A percentile compares a stretch with the other conserved stretches of the same genome.
Conservation (phyloP, 2,113 vertebrate species). For the Marmota monax region DNA sequence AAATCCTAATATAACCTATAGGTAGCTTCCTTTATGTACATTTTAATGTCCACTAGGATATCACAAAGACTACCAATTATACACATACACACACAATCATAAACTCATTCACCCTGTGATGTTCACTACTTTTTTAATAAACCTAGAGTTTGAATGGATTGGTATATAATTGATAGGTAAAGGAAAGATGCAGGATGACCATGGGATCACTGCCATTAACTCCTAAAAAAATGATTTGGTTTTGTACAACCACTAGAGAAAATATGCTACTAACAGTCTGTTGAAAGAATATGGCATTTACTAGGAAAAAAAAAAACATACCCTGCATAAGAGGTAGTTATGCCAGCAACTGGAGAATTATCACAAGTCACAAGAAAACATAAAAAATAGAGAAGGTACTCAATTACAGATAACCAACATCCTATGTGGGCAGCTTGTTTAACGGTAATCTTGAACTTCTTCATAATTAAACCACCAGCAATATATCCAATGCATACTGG, state of each 20-base stretch:
- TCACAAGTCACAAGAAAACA: constrained; percentile 92
- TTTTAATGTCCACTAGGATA: background rate
- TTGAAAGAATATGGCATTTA: background rate
- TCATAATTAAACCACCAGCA: constrained; percentile 95
- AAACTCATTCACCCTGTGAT: background rate
- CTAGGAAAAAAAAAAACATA: constrained; percentile 84
- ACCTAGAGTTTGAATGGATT: background rate
- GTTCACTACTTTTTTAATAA: background rate
- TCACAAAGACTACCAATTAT: background rate
- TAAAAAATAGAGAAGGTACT: constrained; percentile 90
- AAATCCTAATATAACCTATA: background rate
- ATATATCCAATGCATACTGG: constrained; percentile 94
- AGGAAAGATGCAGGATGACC: background rate
- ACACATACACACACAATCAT: background rate
- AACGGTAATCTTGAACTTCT: constrained; percentile 93
- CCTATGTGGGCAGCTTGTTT: constrained; percentile 91
- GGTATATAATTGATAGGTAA: background rate
- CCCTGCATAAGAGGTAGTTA: constrained; percentile 94
- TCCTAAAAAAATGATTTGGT: background rate
- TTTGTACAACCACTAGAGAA: background rate
- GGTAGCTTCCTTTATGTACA: background rate
- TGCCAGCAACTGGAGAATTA: constrained; percentile 92
- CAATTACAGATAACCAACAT: constrained; percentile 88
- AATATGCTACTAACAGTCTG: background rate
- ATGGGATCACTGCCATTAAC: background rate